phyloP scores from a whole-genome alignment of 2,797 vertebrate species.

The Borostomias antarcticus region DNA sequence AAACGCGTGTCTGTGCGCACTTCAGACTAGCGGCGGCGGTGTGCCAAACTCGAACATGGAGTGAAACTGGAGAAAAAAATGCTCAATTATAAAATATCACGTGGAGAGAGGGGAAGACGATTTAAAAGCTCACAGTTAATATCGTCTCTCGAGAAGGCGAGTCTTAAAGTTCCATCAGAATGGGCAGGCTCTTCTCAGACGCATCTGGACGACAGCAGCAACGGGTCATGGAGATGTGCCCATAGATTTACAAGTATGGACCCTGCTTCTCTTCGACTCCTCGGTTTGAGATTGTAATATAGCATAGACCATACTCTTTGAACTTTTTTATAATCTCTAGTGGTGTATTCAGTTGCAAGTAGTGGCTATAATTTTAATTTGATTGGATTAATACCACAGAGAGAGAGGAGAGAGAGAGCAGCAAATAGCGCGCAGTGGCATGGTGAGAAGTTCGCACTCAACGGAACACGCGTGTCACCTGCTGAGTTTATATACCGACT shows the following conservation, averaged over 20 bases:
- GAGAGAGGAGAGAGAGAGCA: slow-evolving; percentile 16
- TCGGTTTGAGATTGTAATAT: slow-evolving; percentile 26
- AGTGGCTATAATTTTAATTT: slow-evolving; percentile 20
- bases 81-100: slow-evolving; percentile 82
- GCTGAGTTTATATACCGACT: background rate
- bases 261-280: slow-evolving; percentile 25
- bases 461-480: slow-evolving; percentile 36
- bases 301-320: slow-evolving; percentile 11
- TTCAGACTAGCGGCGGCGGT: slow-evolving; percentile 9
- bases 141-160: slow-evolving; percentile 69
- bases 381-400: slow-evolving; percentile 11
- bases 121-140: slow-evolving; percentile 82
- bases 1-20: slow-evolving; percentile 39
- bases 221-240: slow-evolving; percentile 71
- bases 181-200: slow-evolving; percentile 73
- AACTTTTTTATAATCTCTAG: slow-evolving; percentile 13
- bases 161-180: slow-evolving; percentile 71
- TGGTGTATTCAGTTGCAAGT: background rate
- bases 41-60: slow-evolving; percentile 39
- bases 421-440: slow-evolving; percentile 40
- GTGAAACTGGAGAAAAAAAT: slow-evolving; percentile 57
- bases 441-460: slow-evolving; percentile 19
- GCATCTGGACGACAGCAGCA: slow-evolving; percentile 66
- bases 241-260: slow-evolving; percentile 70
- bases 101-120: slow-evolving; percentile 71